These are phyloP conservation scores for Acanthiza pusilla DNA, from an alignment of 2,797 vertebrate species.

Conservation along the genomic window DNA sequence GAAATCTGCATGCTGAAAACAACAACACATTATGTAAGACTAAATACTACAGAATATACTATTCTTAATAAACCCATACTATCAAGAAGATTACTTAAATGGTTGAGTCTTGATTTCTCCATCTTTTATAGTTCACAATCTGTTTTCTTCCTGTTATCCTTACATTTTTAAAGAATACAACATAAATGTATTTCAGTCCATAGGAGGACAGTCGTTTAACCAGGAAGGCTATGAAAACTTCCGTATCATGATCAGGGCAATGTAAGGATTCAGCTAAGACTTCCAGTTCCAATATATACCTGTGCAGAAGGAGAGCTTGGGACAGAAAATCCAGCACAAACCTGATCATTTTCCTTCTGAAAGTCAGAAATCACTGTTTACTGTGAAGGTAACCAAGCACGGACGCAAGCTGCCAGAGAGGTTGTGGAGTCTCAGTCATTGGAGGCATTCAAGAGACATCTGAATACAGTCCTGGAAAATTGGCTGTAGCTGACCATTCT, in stretches of 20 bases:
- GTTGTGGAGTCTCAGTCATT: background rate
- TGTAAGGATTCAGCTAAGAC: background rate
- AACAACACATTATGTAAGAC: background rate
- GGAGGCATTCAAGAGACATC: background rate
- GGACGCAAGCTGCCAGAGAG: background rate
- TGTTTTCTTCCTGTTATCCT: background rate
- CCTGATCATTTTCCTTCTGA: background rate
- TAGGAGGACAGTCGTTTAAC: background rate
- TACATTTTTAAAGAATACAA: background rate
- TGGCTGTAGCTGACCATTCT: background rate
- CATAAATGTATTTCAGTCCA: background rate
- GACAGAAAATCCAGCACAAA: background rate
- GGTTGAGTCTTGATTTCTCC: background rate
- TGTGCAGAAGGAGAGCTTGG: background rate
- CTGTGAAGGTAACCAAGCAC: background rate
- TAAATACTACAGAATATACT: background rate
- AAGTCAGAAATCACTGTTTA: background rate
- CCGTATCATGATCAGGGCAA: rapidly evolving
- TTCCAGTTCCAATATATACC: background rate
- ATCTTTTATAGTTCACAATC: background rate
- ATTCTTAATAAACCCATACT: background rate
- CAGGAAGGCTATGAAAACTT: background rate
- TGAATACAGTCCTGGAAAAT: background rate
- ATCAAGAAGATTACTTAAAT: background rate
- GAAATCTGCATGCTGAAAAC: background rate